phyloP scores from a whole-genome alignment of 2,797 vertebrate genomes.

The Garrulus glandarius region DNA sequence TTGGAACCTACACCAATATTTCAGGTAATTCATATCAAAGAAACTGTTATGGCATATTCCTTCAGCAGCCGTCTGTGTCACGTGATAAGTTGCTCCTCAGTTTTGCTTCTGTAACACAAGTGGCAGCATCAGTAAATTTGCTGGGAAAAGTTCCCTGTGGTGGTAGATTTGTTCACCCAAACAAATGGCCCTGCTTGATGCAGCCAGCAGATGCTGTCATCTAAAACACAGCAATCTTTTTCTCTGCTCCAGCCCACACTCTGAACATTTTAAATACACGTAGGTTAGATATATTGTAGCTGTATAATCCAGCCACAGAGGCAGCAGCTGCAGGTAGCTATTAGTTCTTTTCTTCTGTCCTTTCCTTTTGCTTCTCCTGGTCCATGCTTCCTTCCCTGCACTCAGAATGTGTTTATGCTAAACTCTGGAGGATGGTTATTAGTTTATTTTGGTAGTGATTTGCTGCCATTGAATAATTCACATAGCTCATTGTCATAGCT shows the following conservation, averaged over 20 bases:
- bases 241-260: background rate
- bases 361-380: background rate
- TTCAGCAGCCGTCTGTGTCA: constrained; percentile 20
- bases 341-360: background rate
- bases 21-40: constrained; percentile 51
- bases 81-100: constrained; percentile 27
- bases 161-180: constrained; percentile 54
- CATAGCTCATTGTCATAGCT: background rate
- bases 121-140: constrained; percentile 23
- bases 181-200: constrained; percentile 25
- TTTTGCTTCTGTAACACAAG: constrained; percentile 34
- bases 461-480: background rate
- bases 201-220: constrained; percentile 44
- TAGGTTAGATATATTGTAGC: background rate
- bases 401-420: background rate
- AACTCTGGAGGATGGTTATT: background rate
- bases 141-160: constrained; percentile 42
- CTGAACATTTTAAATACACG: background rate
- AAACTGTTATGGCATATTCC: background rate
- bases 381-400: background rate
- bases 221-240: background rate
- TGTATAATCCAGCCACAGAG: background rate
- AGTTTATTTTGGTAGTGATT: background rate
- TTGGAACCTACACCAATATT: constrained; percentile 6
- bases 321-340: background rate